Base-by-base conservation (phyloP, 2,888 invertebrate genomes). In the Aleiodes testaceus region DNA sequence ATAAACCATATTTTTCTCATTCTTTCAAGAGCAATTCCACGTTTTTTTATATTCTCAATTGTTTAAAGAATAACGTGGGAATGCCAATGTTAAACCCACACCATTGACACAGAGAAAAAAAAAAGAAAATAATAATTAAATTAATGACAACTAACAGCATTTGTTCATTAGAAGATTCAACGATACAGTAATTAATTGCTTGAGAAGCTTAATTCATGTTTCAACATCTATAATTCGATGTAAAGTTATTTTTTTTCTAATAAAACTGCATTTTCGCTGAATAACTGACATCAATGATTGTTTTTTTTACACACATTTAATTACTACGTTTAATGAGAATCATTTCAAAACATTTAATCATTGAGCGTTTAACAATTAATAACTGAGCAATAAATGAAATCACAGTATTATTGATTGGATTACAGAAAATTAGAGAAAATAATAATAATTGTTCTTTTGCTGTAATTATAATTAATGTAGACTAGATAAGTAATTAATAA, bases 331-430 rank as follows among this genome's bases (percentile, higher is more conserved):
- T 26, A 49, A 64, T 22, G 42, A 11, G 30, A 59, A 36, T 59
- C 16, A 59, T 36, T 36, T 42, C 45, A 47, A 59, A 59, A 59
- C 16, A 36, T 59, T 36, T 47, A 16, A 59, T 70, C 22, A 78
- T 79, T 80, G 79, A 82, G 80, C 78, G 77, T 79, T 14, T 59
- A 79, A 79, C 68, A 76, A 59, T 59, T 59, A 59, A 70, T 79
- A 81, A 81, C 78, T 80, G 81, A 82, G 81, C 79, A 78, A 79
- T 79, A 79, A 18, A 12, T 59, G 71, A 72, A 81, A 81, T 82
- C 80, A 82, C 80, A 81, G 79, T 78, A 79, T 73, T 73, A 73
- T 79, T 76, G 6, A 53, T 53, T 52, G 22, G 22, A 53, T 36
- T 53, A 65, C 53, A 70, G 72, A 55, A 36, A 36, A 36, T 36